Evolutionary conservation across 2,888 invertebrate genomes (phyloP), one percentile per base, ranked within the genome.

Genomic region (Acronicta psi): DNA sequence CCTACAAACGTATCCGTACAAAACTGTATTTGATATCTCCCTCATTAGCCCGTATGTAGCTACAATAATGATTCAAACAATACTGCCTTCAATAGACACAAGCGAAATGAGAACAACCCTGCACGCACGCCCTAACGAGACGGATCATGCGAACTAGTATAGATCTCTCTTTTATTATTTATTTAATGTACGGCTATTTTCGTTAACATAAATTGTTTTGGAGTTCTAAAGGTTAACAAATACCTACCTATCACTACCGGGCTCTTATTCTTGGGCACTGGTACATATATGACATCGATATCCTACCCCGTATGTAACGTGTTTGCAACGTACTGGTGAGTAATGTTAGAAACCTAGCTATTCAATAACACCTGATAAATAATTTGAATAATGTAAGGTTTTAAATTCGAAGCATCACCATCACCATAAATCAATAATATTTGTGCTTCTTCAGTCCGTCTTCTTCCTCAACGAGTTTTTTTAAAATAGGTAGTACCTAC

Each of bases 111-210:
- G 62, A 76, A 67, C 69, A 72, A 78, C 58, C 69, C 54, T 31
- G 65, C 75, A 73, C 69, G 73, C 77, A 76, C 71, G 66, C 54
- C 45, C 62, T 81, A 81, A 81, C 66, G 81, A 81, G 59, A 64
- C 56, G 44, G 49, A 58, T 49, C 81, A 81, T 80, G 80, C 80
- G 79, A 81, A 58, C 62, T 56, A n/a, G n/a, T n/a, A n/a, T 51
- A 60, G 59, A 59, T 66, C 43, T 63, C 14, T 57, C 34, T 44
- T 65, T 56, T 69, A 65, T 44, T 66, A 65, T 44, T 66, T 11
- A 67, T 65, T 72, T 69, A 64, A 55, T 49, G 60, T 62, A 55
- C 20, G 16, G 41, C 10, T 59, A 51, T 63, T 73, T 65, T 46
- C 31, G 40, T 31, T 62, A 57, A 57, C 60, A 59, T 42, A 61